Base-by-base conservation (phyloP, 2,797 vertebrate species). In the Parauchenoglanis ngamensis region DNA sequence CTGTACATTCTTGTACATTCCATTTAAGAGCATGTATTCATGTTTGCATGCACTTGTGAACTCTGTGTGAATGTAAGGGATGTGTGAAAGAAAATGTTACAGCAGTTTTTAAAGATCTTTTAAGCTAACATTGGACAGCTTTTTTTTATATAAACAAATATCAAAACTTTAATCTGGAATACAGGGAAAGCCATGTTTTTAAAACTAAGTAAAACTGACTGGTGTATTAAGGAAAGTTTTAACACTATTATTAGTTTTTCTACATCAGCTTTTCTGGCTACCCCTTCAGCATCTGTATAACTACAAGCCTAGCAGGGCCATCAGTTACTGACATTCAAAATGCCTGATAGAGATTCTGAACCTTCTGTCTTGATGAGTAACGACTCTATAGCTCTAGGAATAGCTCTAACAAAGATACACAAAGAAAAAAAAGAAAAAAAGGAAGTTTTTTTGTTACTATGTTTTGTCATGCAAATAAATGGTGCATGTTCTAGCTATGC, bases 261-360 rank as follows among this genome's bases (percentile, higher is more conserved):
- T 88, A 21, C 75, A n/a, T 80, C 56, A 79, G 44, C 25, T 77
- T 81, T 21, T 21, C 3, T n/a, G 54, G n/a, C 15, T 19, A 77
- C 12, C 1, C 59, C 5, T 59, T 40, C 35, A 23, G 7, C 0
- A 52, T 85, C 1, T 80, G 77, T 70, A 81, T 83, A 46, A 57
- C 44, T 67, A 86, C 52, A 68, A 13, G 1, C 65, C 52, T 85
- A 23, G 19, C 35, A 77, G 61, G 68, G 81, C 79, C 40, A 61
- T 23, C 59, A 82, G 4, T 83, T 25, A 67, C 85, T 87, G 83
- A 82, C 87, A 76, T 87, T 84, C 83, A 49, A 85, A 75, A 44
- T 63, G 57, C 35, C 21, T 59, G 52, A 25, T 79, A 79, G 59
- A 78, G 46, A 56, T 77, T 4, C 25, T 61, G 31, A 77, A 40